These are phyloP conservation scores for Haliclona indistincta DNA, from an alignment of 37 sponge, comb jelly and placozoan genomes.

Conservation along the genomic window DNA sequence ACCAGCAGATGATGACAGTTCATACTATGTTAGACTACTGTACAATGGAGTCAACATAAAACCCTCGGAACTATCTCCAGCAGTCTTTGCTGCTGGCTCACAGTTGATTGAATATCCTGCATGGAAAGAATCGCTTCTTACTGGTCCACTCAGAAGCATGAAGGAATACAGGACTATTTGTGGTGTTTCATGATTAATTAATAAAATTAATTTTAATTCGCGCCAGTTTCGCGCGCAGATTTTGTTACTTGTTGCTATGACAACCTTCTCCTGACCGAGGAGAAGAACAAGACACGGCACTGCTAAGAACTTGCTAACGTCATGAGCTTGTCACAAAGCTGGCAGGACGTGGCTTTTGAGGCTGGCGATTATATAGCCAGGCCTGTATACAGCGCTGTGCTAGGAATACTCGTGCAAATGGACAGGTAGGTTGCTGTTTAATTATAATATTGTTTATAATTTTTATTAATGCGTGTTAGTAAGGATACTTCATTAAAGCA, in stretches of 20 bases:
- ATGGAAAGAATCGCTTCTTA: conserved; percentile 33
- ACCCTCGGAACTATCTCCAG: conserved; percentile 6
- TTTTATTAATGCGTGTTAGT: not conserved
- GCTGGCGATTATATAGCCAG: not conserved
- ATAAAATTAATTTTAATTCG: not conserved
- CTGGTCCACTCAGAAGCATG: conserved; percentile 25
- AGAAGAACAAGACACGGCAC: not conserved
- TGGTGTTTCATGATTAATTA: not conserved
- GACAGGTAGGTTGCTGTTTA: not conserved
- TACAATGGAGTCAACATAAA: conserved; percentile 46
- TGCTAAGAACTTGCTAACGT: not conserved
- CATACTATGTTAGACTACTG: conserved; percentile 44
- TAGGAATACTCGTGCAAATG: not conserved
- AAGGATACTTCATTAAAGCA: not conserved
- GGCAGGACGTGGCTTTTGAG: not conserved
- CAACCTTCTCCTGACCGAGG: too few relatives aligned
- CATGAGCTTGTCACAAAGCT: not conserved
- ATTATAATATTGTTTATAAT: not conserved
- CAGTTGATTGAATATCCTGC: conserved; percentile 19
- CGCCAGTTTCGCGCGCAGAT: not conserved
- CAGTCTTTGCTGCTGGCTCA: conserved; percentile 1
- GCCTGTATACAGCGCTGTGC: not conserved
- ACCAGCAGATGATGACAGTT: not conserved
- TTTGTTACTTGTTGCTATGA: too few relatives aligned
- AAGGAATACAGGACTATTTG: conserved; percentile 25